Evolutionary conservation across 2,888 invertebrate genomes (phyloP), one percentile per base, ranked within the genome.

Genomic region (Parnassius orleans): DNA sequence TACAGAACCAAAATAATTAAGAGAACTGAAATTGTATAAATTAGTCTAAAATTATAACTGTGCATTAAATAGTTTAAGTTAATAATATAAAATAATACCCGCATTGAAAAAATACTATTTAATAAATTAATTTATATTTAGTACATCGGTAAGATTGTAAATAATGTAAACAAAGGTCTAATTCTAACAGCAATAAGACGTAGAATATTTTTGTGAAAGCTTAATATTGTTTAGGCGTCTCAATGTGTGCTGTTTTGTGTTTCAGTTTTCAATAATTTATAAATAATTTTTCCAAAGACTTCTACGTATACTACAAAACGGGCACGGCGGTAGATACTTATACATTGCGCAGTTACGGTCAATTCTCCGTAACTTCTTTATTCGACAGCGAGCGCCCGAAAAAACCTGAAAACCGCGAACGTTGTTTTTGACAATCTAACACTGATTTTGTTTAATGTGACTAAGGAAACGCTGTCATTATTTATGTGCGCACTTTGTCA

Each of bases 121-220:
- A 52, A 55, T 55, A 55, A 56, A 44, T 46, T 19, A 46, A 53
- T 46, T 33, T 33, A 60, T 57, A 55, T 24, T 43, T 55, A 55
- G 47, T 54, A 43, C 19, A 19, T n/a, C 24, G 9, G 24, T 48
- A 48, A 14, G n/a, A 10, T 46, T 61, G 61, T 61, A 61, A 46
- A 61, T 61, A 61, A 55, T 61, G 61, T 61, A 61, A 52, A 56
- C 52, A 52, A 15, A 43, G 19, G 15, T 55, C 55, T 14, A 60
- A 33, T 55, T 55, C 33, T 54, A n/a, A 48, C 48, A 54, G 41
- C 48, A 9, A 48, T 50, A 24, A 48, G 42, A 53, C 11, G 14
- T 2, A 52, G 10, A 58, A 46, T 58, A 58, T 57, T 58, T 52
- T 58, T 52, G 44, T 59, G 53, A 48, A 56, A 33, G 19, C 9